Evolutionary conservation across 1,140 invertebrate genomes (phyloP).

Genomic region (Drosophila asahinai): DNA sequence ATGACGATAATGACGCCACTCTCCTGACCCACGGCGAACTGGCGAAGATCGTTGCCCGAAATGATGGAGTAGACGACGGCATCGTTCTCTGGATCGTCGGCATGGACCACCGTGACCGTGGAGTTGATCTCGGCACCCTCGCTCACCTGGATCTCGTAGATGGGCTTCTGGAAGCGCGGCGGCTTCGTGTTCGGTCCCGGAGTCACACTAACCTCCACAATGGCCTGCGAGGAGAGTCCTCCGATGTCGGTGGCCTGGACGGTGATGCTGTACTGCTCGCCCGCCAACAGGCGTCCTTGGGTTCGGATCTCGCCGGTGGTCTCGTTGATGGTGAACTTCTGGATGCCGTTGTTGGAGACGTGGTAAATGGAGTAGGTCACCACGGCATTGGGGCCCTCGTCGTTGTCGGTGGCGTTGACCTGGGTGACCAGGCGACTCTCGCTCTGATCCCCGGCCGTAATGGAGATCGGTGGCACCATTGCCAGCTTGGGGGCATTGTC

Average conservation of each 20-base stretch:
- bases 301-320: constrained; percentile 91
- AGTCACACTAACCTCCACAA: constrained; percentile 92
- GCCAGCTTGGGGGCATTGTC: constrained; percentile 93
- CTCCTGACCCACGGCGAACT: constrained; percentile 93
- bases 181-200: constrained; percentile 94
- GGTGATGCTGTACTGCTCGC: constrained; percentile 95
- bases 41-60: constrained; percentile 93
- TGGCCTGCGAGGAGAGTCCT: constrained; percentile 91
- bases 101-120: constrained; percentile 91
- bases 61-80: constrained; percentile 93
- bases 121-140: constrained; percentile 95
- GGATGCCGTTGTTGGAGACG: constrained; percentile 94
- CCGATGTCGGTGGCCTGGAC: constrained; percentile 91
- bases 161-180: constrained; percentile 91
- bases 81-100: constrained; percentile 95
- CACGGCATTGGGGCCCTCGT: constrained; percentile 93
- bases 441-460: constrained; percentile 91
- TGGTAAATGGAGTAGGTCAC: constrained; percentile 94
- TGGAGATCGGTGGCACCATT: constrained; percentile 90
- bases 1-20: constrained; percentile 94
- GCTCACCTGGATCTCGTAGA: constrained; percentile 94
- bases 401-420: constrained; percentile 93
- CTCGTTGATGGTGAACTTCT: constrained; percentile 94
- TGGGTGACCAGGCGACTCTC: constrained; percentile 91
- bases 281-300: constrained; percentile 91